These are phyloP conservation scores for Drosophila ustulata DNA, from an alignment of 2,888 invertebrate genomes.

Conservation along the genomic window DNA sequence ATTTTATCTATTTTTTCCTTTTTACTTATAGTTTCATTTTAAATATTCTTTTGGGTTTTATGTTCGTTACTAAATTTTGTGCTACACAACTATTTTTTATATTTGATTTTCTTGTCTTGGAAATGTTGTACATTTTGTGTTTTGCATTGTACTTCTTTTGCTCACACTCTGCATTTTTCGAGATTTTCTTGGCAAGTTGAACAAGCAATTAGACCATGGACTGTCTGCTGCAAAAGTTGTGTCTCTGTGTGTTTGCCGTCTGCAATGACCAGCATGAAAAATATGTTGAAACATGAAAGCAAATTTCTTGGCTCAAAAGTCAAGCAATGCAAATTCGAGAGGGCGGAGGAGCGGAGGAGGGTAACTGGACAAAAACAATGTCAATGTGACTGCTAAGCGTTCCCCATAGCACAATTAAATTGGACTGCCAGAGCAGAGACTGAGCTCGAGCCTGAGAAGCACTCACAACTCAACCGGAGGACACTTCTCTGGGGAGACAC, in stretches of 20 bases:
- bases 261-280: conserved; percentile 45
- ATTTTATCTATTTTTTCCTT: not conserved
- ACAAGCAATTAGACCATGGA: conserved; percentile 46
- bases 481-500: conserved; percentile 58
- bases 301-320: conserved; percentile 60
- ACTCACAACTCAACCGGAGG: conserved; percentile 48
- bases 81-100: not conserved
- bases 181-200: conserved; percentile 18
- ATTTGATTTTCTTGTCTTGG: conserved; percentile 11
- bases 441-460: not conserved
- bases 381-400: conserved; percentile 59
- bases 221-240: conserved; percentile 32
- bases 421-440: conserved; percentile 36
- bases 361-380: conserved; percentile 41
- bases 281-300: conserved; percentile 37
- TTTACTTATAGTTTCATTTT: not conserved
- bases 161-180: not conserved
- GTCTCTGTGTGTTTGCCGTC: not conserved
- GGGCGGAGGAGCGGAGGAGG: not conserved
- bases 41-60: not conserved
- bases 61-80: not conserved
- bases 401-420: conserved; percentile 60
- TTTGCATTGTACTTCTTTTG: not conserved
- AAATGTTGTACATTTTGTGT: conserved; percentile 11
- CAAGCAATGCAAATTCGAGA: conserved; percentile 53